Evolutionary conservation across 2,113 vertebrate species (phyloP), one percentile per base, ranked within the genome.

Genomic region (Pycnonotus jocosus): DNA sequence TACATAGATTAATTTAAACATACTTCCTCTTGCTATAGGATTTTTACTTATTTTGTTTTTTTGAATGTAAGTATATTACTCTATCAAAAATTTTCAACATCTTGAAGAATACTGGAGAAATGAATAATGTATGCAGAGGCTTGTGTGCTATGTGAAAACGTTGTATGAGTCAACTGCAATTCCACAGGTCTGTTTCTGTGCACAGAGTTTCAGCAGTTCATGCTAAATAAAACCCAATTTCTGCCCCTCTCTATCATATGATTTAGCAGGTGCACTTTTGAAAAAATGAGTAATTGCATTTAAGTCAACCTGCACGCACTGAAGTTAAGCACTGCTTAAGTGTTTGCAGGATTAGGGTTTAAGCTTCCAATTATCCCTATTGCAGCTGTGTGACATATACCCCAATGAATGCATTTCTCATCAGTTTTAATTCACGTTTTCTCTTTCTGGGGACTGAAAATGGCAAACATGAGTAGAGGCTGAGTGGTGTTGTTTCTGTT

Each of bases 301-400:
- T 85, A 57, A 91, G 74, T 80, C 90, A 96, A 94, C 91, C 85
- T 95, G 71, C 89, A 80, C 80, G 62, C 54, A 54, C 84, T 95
- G 74, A 95, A 93, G 95, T 94, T 95, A 93, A 95, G 89, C 84
- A 95, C 45, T 0, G 35, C 66, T 86, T 74, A 97, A 95, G 74
- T 91, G 89, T 87, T 93, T 87, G 84, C 84, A 91, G 95, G 87
- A 91, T 95, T 95, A 92, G 62, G 47, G 66, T 56, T 95, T 92
- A 95, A 95, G 90, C 54, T 92, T 91, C 73, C 94, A 91, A 88
- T 95, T 91, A 92, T 91, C 62, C 87, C 74, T 66, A 90, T 48
- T 66, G 81, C 90, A 91, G 94, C 91, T 95, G 81, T 69, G 73
- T 80, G 91, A 81, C 84, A 85, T 40, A 90, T 12, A 85, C 62